Base-by-base conservation (phyloP, 2,888 invertebrate genomes). In the Andrena flavipes region DNA sequence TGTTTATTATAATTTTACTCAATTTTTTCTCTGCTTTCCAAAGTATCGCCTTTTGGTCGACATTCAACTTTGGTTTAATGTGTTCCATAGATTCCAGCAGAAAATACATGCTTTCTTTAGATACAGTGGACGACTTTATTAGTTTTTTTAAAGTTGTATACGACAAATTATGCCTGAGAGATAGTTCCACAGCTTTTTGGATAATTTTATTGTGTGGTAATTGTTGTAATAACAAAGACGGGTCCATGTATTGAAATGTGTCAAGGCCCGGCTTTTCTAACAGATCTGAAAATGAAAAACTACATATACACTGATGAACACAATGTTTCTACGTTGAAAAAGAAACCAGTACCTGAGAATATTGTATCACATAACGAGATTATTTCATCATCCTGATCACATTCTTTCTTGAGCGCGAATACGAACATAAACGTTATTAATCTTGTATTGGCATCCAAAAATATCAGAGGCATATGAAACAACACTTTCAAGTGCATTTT, bases 1-100 rank as follows among this genome's bases (percentile, higher is more conserved):
- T 49, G 20, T 82, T 84, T n/a, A 90, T 71, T 59, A 92, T 82
- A 30, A 70, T 86, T 78, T 86, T 87, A 10, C 76, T 82, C 51
- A 92, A 84, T 80, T 87, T 91, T n/a, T 80, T 80, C 64, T 89
- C 88, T 29, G 91, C 88, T 76, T 91, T 91, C 42, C 81, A 89
- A 4, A 92, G 79, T 33, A 74, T 71, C 26, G 23, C 33, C 76
- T 88, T 92, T 54, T 90, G 87, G 8, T 91, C 81, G 3, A 33
- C 42, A 23, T 76, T 85, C 29, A 90, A 82, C 76, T 91, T 91
- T 54, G 84, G 68, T 73, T 82, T 91, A 16, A 90, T 67, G 54
- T 76, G 88, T 7, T 92, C 91, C 13, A 92, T 83, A 60, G 90
- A 91, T 30, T 88, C 88, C 67, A 93, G 71, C 30, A 93, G 67